Conservation (phyloP, 1,140 invertebrate species). For the Tetragonula clypearis region DNA sequence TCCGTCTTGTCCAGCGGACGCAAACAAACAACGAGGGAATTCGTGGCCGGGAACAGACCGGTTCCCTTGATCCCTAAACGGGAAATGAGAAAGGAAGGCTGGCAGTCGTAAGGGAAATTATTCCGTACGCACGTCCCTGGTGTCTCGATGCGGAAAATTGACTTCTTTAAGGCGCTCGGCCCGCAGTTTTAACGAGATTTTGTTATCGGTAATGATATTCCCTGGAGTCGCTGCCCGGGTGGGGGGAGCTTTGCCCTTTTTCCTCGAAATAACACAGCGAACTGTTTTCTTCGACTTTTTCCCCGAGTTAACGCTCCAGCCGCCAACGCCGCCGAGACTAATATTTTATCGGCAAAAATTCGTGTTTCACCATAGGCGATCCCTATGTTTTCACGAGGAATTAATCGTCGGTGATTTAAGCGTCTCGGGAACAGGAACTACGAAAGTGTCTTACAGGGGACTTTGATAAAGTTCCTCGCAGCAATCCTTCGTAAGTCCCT, state of each 20-base stretch:
- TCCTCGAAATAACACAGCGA: not conserved
- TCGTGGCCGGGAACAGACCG: not conserved
- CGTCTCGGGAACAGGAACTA: not conserved
- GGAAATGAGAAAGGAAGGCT: constrained; percentile 41
- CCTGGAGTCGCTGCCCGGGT: not conserved
- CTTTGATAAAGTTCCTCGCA: not conserved
- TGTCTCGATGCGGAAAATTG: constrained; percentile 48
- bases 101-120: constrained; percentile 51
- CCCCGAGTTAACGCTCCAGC: not conserved
- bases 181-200: constrained; percentile 24
- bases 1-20: not conserved
- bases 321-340: no score
- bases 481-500: not conserved
- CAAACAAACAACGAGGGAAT: constrained; percentile 42
- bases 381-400: not conserved
- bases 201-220: constrained; percentile 18
- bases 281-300: constrained; percentile 5
- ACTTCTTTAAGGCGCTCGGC: constrained; percentile 16
- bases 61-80: constrained; percentile 40
- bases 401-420: not conserved
- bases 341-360: not conserved
- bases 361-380: not conserved
- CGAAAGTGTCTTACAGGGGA: not conserved
- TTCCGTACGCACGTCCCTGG: constrained; percentile 36
- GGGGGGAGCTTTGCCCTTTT: not conserved